phyloP scores from a whole-genome alignment of 2,113 vertebrate genomes.

The Glareola pratincola region DNA sequence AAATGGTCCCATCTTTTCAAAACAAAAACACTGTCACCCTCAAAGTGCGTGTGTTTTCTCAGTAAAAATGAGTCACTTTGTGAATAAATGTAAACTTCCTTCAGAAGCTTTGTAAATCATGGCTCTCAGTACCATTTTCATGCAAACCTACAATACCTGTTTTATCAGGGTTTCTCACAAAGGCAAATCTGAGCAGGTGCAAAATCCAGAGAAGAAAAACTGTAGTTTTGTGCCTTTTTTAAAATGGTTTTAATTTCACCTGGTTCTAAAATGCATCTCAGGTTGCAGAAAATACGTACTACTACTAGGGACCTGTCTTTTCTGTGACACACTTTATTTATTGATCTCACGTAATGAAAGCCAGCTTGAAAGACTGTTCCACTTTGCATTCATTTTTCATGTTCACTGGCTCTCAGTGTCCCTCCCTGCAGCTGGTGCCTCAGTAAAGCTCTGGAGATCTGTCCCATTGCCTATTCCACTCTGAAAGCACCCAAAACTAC shows the following conservation, averaged over 20 bases:
- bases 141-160: neutral
- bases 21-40: neutral
- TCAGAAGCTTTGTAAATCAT: neutral
- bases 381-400: neutral
- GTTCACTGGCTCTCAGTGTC: neutral
- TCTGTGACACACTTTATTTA: neutral
- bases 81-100: neutral
- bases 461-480: neutral
- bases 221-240: neutral
- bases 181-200: neutral
- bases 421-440: neutral
- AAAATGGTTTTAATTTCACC: neutral
- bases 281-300: neutral
- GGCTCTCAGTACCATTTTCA: neutral
- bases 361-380: neutral
- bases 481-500: neutral
- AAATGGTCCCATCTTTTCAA: neutral
- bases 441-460: neutral
- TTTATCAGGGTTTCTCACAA: conserved; percentile 2
- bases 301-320: neutral
- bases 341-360: neutral
- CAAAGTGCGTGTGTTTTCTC: neutral
- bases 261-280: neutral
- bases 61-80: conserved; percentile 17
- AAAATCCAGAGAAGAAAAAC: neutral